A percentile compares a stretch with the other conserved stretches of the same genome.
Evolutionary conservation across 2,113 vertebrate genomes (phyloP).

Genomic region (Chionis minor): DNA sequence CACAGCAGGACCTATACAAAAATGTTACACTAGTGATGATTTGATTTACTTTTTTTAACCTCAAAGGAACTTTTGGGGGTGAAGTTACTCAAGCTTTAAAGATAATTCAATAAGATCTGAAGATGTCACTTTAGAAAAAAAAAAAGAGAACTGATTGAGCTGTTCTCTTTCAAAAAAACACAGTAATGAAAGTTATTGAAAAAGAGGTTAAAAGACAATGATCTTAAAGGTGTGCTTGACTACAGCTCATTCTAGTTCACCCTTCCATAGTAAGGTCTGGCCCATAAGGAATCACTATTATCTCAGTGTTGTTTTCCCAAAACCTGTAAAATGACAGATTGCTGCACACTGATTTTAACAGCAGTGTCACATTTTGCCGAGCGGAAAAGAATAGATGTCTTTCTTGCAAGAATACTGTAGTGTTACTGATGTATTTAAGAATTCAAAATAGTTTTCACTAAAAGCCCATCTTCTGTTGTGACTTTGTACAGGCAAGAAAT

Average conservation of each 20-base stretch:
- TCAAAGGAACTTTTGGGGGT: neutral
- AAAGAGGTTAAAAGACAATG: too few species aligned
- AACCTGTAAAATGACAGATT: neutral
- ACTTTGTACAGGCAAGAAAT: neutral
- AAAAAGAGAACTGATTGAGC: neutral
- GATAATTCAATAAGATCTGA: neutral
- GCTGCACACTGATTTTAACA: neutral
- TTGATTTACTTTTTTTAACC: neutral
- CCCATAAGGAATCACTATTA: neutral
- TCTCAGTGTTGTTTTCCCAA: neutral
- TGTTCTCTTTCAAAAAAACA: neutral
- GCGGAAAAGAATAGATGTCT: neutral
- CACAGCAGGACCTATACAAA: neutral
- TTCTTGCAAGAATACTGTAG: neutral
- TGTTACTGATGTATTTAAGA: neutral
- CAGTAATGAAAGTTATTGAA: neutral
- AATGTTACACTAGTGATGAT: neutral
- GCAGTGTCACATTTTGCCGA: neutral
- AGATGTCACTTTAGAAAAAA: neutral
- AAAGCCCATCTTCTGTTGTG: neutral
- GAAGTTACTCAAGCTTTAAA: neutral
- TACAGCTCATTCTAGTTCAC: neutral
- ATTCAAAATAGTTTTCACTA: neutral
- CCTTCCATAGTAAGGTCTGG: neutral
- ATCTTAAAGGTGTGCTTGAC: neutral